phyloP scores from a whole-genome alignment of 2,888 invertebrate species.

The Exocentrus adspersus region DNA sequence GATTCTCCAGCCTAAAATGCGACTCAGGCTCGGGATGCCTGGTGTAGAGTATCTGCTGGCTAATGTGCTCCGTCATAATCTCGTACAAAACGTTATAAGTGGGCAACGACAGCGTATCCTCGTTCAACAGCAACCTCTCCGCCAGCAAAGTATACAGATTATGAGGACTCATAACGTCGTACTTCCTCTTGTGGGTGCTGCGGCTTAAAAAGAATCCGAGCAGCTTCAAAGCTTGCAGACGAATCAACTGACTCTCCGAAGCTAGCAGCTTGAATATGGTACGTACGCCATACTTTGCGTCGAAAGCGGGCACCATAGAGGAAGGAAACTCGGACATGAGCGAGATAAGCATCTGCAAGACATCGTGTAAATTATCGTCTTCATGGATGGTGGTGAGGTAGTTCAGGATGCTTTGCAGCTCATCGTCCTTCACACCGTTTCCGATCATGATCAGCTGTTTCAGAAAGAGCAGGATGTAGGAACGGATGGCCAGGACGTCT shows the following conservation, averaged over 20 bases:
- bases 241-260: conserved; percentile 94
- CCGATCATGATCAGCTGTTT: conserved; percentile 97
- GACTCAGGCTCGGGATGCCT: conserved; percentile 96
- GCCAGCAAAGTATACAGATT: conserved; percentile 97
- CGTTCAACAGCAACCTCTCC: conserved; percentile 88
- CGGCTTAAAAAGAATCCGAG: conserved; percentile 97
- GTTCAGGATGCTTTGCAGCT: conserved; percentile 97
- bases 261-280: conserved; percentile 97
- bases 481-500: conserved; percentile 92
- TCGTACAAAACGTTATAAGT: conserved; percentile 99
- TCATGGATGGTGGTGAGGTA: conserved; percentile 98
- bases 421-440: conserved; percentile 97
- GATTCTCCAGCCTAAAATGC: conserved; percentile 94
- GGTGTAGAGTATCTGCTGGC: conserved; percentile 92
- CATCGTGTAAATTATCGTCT: conserved; percentile 99
- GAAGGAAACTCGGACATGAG: conserved; percentile 99
- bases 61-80: conserved; percentile 97
- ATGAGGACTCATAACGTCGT: conserved; percentile 98
- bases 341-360: conserved; percentile 95
- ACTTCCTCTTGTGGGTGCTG: conserved; percentile 98
- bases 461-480: conserved; percentile 93
- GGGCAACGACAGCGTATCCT: conserved; percentile 89
- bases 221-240: conserved; percentile 95
- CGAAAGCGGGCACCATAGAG: conserved; percentile 99
- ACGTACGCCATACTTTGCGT: conserved; percentile 95